Evolutionary conservation across 1,140 invertebrate species (phyloP).

Genomic region (Drosophila mauritiana): DNA sequence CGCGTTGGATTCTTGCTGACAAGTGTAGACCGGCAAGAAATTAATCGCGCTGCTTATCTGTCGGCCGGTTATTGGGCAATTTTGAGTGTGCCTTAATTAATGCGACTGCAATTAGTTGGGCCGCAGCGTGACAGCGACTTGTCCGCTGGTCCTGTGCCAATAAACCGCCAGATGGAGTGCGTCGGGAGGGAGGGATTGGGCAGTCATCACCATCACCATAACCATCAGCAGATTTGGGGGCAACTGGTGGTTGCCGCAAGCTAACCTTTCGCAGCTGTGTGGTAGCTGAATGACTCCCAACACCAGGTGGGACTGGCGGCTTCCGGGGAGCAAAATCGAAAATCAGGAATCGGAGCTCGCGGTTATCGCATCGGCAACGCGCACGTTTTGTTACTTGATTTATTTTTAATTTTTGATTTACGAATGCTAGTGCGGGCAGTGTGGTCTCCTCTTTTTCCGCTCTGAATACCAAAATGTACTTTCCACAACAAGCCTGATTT

Average conservation of each 20-base stretch:
- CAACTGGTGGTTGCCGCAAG: slow-evolving; percentile 44
- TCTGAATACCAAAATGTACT: not conserved
- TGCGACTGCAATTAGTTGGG: slow-evolving; percentile 63
- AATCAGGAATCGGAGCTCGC: not conserved
- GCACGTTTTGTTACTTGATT: slow-evolving; percentile 3
- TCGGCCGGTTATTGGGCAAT: slow-evolving; percentile 45
- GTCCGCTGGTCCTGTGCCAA: slow-evolving; percentile 57
- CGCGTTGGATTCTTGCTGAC: slow-evolving; percentile 46
- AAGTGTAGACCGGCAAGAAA: slow-evolving; percentile 40
- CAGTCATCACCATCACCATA: no score
- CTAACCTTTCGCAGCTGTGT: slow-evolving; percentile 12
- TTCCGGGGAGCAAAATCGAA: not conserved
- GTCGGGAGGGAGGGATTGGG: not conserved
- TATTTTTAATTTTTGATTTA: slow-evolving; percentile 10
- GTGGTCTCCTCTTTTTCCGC: not conserved
- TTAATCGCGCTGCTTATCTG: slow-evolving; percentile 64
- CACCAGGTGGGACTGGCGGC: slow-evolving; percentile 8
- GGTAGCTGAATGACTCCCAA: not conserved
- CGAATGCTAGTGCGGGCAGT: not conserved
- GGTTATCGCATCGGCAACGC: slow-evolving; percentile 3
- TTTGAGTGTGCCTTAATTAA: slow-evolving; percentile 55
- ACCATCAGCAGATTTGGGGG: not conserved
- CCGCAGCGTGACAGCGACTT: slow-evolving; percentile 30
- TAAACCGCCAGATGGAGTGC: not conserved
- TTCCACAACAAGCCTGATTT: no score